These are phyloP conservation scores for Ylistrum balloti DNA, from an alignment of 1,140 invertebrate species.

Conservation along the genomic window DNA sequence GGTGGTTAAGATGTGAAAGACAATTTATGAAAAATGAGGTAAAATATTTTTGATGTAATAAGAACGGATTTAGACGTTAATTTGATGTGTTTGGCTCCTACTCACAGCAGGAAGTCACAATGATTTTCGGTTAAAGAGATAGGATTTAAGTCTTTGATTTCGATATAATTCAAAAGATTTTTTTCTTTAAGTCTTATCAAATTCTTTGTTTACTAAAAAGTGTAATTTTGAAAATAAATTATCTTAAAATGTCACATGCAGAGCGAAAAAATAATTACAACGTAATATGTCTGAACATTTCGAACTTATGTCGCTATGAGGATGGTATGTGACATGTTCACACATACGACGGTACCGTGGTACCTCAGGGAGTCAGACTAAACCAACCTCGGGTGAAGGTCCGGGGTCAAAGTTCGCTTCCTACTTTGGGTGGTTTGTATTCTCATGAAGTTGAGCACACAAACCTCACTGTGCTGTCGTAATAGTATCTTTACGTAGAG, in stretches of 20 bases:
- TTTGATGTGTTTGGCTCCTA: not conserved
- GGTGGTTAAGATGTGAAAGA: conserved; percentile 11
- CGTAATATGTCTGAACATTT: no score
- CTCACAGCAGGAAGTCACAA: not conserved
- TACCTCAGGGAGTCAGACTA: no score
- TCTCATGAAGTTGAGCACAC: no score
- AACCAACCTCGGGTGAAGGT: no score
- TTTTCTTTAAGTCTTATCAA: not conserved
- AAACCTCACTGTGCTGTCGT: no score
- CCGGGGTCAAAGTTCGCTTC: no score
- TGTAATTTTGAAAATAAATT: conserved; percentile 1
- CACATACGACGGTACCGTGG: no score
- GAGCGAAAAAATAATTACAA: not conserved
- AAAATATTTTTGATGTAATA: conserved; percentile 36
- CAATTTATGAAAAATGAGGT: conserved; percentile 28
- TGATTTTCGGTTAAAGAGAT: not conserved
- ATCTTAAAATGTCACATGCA: not conserved
- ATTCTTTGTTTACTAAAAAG: not conserved
- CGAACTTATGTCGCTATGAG: no score
- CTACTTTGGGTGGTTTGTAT: no score
- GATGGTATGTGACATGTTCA: no score
- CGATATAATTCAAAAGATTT: not conserved
- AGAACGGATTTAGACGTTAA: not conserved
- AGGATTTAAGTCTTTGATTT: not conserved
- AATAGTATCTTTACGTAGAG: no score